phyloP scores from a whole-genome alignment of 1,140 invertebrate genomes.

The Himalopsyche phryganea region DNA sequence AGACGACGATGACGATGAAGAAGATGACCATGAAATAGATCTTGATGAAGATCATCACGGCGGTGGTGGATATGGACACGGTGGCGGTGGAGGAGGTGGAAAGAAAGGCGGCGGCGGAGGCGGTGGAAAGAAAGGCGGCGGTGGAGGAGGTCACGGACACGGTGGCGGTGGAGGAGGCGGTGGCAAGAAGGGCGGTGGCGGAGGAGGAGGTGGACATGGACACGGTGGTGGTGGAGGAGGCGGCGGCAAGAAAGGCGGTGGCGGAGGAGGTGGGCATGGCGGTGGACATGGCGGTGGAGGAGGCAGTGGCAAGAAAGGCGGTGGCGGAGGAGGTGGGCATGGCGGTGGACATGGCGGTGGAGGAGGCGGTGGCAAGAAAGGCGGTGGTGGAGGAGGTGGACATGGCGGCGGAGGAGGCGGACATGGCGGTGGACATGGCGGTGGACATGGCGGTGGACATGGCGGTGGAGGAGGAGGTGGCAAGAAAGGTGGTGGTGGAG shows the following conservation, averaged over 20 bases:
- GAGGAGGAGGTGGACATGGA: not conserved
- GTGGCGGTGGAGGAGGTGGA: not conserved
- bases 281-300: not conserved
- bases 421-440: not conserved
- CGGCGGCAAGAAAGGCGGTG: not conserved
- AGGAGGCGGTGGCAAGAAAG: not conserved
- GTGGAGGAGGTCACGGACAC: not conserved
- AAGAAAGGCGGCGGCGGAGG: not conserved
- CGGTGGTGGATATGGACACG: not conserved
- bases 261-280: not conserved
- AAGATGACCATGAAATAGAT: not conserved
- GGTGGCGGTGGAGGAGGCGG: constrained; percentile 1
- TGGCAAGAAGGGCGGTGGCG: not conserved
- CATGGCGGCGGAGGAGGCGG: constrained; percentile 7
- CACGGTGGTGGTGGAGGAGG: not conserved
- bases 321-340: not conserved
- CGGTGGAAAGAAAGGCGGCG: not conserved
- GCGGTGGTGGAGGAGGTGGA: constrained; percentile 1
- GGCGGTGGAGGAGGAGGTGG: constrained; percentile 1
- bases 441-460: not conserved
- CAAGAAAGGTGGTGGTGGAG: not conserved
- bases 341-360: constrained; percentile 1
- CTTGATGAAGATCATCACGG: not conserved
- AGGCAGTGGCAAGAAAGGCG: not conserved
- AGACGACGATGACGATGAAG: not conserved